These are phyloP conservation scores for Rhabdophis nuchalis DNA, from an alignment of 2,797 vertebrate species.

Conservation along the genomic window DNA sequence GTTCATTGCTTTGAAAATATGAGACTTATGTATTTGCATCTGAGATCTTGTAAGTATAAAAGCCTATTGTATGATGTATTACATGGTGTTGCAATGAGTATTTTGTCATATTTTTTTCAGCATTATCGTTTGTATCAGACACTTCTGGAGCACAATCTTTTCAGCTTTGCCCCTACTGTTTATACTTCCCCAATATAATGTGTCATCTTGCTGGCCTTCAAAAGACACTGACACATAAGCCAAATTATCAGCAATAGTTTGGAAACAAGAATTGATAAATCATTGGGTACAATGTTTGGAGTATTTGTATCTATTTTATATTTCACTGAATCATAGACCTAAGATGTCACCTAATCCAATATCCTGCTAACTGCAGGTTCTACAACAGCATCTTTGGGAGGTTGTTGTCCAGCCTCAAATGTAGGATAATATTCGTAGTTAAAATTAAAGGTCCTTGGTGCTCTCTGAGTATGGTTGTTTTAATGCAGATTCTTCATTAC, in stretches of 20 bases:
- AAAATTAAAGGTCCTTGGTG: background rate
- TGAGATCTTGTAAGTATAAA: background rate
- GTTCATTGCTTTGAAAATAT: background rate
- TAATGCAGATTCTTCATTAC: background rate
- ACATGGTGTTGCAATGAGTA: background rate
- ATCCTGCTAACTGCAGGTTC: background rate
- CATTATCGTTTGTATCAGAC: background rate
- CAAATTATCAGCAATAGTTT: background rate
- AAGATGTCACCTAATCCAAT: background rate
- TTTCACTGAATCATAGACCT: background rate
- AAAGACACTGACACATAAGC: background rate
- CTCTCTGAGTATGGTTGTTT: background rate
- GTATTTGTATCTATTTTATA: background rate
- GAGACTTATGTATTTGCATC: background rate
- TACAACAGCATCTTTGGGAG: background rate
- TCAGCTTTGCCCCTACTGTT: background rate
- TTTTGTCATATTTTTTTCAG: background rate
- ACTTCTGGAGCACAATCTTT: background rate
- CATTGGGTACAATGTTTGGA: background rate
- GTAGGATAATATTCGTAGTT: background rate
- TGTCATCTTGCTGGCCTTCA: background rate
- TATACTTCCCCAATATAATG: background rate
- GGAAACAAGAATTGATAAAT: background rate
- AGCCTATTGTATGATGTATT: background rate
- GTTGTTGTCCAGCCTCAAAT: background rate